Conservation (phyloP, 2,113 vertebrate species). For the Phocoena sinus region DNA sequence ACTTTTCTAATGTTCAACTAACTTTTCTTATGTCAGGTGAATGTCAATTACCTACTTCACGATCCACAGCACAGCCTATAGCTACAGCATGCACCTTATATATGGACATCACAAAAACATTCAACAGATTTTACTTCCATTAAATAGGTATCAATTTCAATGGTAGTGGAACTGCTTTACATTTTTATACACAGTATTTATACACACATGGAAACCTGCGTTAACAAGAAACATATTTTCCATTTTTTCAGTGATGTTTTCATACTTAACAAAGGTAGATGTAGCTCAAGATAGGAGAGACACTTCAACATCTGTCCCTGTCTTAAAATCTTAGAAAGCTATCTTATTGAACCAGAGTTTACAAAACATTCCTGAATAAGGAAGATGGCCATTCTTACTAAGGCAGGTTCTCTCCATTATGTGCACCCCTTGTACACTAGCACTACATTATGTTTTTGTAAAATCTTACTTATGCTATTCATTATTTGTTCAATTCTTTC, state of each 20-base stretch:
- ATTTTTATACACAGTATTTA: not conserved
- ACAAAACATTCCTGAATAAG: not conserved
- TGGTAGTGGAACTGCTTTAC: not conserved
- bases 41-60: not conserved
- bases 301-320: not conserved
- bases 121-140: not conserved
- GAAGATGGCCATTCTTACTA: not conserved
- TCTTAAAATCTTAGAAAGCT: not conserved
- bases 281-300: not conserved
- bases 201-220: not conserved
- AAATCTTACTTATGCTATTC: not conserved
- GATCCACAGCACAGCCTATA: not conserved
- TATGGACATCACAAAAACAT: not conserved
- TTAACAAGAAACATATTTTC: not conserved
- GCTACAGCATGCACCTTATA: not conserved
- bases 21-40: not conserved
- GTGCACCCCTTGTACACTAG: not conserved
- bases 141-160: not conserved
- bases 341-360: not conserved
- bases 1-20: not conserved
- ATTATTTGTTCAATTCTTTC: not conserved
- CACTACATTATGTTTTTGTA: not conserved
- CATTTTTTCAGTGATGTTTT: not conserved
- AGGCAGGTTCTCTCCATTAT: not conserved
- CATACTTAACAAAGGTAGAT: not conserved